Percentiles rank a stretch among this genome's conserved stretches.
Conservation (phyloP, 2,113 vertebrate species). For the Cryptotis parvus region DNA sequence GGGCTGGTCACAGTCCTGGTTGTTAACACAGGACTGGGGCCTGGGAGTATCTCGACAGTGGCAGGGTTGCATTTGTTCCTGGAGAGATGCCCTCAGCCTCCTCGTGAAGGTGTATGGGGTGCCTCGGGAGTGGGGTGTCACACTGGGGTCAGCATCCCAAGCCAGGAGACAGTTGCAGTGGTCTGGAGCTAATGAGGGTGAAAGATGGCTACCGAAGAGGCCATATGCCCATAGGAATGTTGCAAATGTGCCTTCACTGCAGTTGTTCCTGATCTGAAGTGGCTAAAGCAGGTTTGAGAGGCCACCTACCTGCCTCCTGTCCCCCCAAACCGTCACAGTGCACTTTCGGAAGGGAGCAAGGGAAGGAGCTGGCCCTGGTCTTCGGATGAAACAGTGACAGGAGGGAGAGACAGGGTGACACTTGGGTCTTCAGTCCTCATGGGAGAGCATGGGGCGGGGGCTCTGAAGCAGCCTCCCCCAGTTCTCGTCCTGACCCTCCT, state of each 20-base stretch:
- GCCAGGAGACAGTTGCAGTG: neutral
- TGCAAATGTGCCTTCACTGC: neutral
- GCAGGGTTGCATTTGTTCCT: neutral
- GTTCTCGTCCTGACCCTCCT: neutral
- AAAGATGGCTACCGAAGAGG: neutral
- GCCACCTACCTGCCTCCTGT: neutral
- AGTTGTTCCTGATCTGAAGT: neutral
- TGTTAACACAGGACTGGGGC: too few relatives aligned
- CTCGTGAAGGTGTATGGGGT: neutral
- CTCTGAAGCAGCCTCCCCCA: too few relatives aligned
- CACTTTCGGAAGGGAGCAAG: too few relatives aligned
- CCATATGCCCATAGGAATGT: neutral
- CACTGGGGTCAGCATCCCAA: too few relatives aligned
- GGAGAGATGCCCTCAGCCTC: neutral
- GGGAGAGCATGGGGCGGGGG: too few relatives aligned
- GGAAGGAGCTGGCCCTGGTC: neutral
- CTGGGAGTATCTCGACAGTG: neutral
- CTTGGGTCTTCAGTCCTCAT: too few relatives aligned
- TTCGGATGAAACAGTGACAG: neutral
- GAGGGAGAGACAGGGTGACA: neutral
- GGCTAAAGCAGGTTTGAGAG: neutral
- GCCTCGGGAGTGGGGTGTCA: too few relatives aligned
- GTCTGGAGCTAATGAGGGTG: neutral
- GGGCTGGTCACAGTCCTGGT: neutral
- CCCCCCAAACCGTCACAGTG: too few relatives aligned